Evolutionary conservation across 2,797 vertebrate genomes (phyloP).

Genomic region (Anisognathus igniventris): DNA sequence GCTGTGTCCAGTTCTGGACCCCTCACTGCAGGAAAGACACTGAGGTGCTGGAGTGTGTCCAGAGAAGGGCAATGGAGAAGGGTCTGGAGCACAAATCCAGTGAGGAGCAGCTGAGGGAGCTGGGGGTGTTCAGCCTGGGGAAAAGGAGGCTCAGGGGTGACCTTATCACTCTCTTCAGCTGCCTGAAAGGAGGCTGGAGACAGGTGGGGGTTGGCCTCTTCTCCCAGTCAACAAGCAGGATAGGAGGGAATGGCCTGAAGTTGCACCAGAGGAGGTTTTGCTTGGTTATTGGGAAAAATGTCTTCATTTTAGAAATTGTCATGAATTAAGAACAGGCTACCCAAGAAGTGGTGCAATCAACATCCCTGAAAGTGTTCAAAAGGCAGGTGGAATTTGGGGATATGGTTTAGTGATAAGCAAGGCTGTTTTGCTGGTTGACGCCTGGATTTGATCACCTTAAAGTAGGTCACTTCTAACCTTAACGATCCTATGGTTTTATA

Average conservation of each 20-base stretch:
- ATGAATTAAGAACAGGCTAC: not conserved
- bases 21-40: not conserved
- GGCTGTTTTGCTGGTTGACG: not conserved
- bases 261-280: not conserved
- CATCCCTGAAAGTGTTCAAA: not conserved
- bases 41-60: accelerated
- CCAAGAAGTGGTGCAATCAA: not conserved
- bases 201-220: not conserved
- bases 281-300: not conserved
- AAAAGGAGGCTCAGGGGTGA: not conserved
- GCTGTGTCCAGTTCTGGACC: not conserved
- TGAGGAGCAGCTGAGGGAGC: not conserved
- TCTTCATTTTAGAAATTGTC: not conserved
- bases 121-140: not conserved
- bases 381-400: not conserved
- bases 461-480: not conserved
- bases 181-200: not conserved
- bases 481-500: not conserved
- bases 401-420: not conserved
- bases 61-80: accelerated
- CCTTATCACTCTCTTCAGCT: accelerated
- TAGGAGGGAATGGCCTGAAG: not conserved
- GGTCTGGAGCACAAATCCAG: not conserved
- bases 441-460: too few relatives aligned
- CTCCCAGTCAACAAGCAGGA: not conserved